Evolutionary conservation across 2,113 vertebrate species (phyloP).

Genomic region (Pomatorhinus ruficollis): DNA sequence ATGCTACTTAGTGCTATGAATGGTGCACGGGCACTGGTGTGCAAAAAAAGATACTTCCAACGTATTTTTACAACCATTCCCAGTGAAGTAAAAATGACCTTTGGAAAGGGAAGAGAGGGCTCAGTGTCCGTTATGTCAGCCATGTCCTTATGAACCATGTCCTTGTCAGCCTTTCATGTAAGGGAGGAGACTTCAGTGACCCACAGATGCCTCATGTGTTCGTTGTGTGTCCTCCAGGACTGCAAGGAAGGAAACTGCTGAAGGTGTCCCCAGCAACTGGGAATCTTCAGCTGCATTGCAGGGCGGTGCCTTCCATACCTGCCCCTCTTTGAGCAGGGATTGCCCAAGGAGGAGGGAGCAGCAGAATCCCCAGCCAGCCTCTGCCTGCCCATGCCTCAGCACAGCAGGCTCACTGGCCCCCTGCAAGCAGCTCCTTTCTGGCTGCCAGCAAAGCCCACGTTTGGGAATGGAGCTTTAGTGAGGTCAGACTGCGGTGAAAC

Average conservation of each 20-base stretch:
- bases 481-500: neutral
- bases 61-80: neutral
- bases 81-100: neutral
- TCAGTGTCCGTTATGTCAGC: neutral
- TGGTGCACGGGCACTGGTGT: neutral
- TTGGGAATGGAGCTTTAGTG: neutral
- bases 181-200: neutral
- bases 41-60: neutral
- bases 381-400: neutral
- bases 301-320: rapidly evolving
- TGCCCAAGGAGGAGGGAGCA: neutral
- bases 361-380: neutral
- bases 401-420: too few species aligned
- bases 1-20: neutral
- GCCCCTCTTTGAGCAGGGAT: rapidly evolving
- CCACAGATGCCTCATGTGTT: rapidly evolving
- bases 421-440: neutral
- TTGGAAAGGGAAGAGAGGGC: neutral
- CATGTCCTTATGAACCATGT: neutral
- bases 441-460: rapidly evolving
- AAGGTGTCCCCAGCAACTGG: neutral
- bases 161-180: neutral
- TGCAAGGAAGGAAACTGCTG: neutral
- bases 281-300: rapidly evolving
- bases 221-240: neutral